These are phyloP conservation scores for Arctia plantaginis DNA, from an alignment of 2,888 invertebrate species.

Conservation along the genomic window DNA sequence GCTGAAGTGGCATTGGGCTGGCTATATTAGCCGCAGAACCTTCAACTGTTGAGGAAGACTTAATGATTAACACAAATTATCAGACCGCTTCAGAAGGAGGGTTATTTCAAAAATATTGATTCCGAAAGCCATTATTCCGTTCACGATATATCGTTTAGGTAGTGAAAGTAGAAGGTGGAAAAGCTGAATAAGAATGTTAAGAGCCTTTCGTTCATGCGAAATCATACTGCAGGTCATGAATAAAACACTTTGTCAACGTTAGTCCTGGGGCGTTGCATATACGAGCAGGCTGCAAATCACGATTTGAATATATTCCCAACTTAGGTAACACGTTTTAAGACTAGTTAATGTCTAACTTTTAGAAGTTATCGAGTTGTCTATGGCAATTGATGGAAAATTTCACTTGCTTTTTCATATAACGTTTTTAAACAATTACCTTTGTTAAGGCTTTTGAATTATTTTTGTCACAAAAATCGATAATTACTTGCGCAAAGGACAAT, in stretches of 20 bases:
- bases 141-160: conserved; percentile 1
- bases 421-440: too few species aligned
- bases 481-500: too few species aligned
- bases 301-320: conserved; percentile 7
- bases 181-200: background rate
- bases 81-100: background rate
- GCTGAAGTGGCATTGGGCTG: too few species aligned
- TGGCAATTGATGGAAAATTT: background rate
- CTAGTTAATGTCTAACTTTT: background rate
- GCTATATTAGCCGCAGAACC: too few species aligned
- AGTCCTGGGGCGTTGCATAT: background rate
- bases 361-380: background rate
- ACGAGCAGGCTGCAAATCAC: background rate
- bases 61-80: background rate
- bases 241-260: conserved; percentile 21
- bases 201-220: conserved; percentile 17
- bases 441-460: too few species aligned
- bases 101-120: background rate
- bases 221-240: conserved; percentile 34
- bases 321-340: background rate
- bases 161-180: background rate
- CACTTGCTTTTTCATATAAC: background rate
- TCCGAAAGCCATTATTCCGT: background rate
- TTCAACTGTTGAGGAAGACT: background rate
- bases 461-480: too few species aligned